Evolutionary conservation across 1,140 invertebrate species (phyloP).

Genomic region (Bombus haemorrhoidalis): DNA sequence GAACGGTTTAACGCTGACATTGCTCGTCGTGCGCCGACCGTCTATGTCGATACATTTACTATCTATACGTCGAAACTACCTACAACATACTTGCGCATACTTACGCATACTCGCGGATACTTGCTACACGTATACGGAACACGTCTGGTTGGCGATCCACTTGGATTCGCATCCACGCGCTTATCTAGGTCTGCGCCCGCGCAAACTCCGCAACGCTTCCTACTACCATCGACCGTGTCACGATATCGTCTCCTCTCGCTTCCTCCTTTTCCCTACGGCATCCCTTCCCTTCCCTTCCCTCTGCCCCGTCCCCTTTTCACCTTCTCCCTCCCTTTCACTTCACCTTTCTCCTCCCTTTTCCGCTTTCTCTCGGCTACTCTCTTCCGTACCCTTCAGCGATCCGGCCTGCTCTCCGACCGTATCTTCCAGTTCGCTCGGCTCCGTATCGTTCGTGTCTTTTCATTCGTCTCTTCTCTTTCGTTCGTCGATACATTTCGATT

Average conservation of each 20-base stretch:
- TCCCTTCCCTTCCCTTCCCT: neutral
- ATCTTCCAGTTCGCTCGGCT: neutral
- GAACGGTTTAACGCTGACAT: slow-evolving; percentile 76
- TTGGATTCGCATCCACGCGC: neutral
- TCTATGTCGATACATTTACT: slow-evolving; percentile 14
- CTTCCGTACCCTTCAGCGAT: neutral
- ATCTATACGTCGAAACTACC: neutral
- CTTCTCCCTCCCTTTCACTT: neutral
- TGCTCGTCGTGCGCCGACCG: slow-evolving; percentile 63
- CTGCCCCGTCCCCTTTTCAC: neutral
- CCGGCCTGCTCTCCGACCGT: neutral
- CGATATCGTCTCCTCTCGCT: neutral
- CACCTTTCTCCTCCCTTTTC: neutral
- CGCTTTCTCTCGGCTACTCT: slow-evolving; percentile 16
- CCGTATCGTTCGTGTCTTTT: neutral
- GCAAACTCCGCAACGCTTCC: neutral
- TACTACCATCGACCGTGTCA: slow-evolving; percentile 17
- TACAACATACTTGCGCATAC: slow-evolving; percentile 20
- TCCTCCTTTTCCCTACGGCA: neutral
- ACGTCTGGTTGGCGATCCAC: neutral
- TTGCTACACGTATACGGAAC: neutral
- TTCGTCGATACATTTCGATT: neutral
- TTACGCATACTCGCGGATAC: neutral
- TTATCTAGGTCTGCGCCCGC: neutral
- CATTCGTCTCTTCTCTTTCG: neutral